These are phyloP conservation scores for Dendroctonus ponderosae DNA, from an alignment of 1,140 invertebrate species.

Conservation along the genomic window DNA sequence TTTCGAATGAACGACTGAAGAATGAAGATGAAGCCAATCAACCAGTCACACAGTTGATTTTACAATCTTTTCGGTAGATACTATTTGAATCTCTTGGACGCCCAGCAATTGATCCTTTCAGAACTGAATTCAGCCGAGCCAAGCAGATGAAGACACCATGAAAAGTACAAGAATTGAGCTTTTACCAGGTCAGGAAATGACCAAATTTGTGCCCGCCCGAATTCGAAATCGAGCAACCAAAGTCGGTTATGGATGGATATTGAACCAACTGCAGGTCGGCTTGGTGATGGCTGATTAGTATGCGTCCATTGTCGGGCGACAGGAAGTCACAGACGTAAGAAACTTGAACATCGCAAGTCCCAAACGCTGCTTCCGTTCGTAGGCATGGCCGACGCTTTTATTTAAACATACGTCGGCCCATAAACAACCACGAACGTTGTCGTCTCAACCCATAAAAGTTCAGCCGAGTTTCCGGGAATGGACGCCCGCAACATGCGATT, in stretches of 20 bases:
- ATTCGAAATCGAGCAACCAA: slow-evolving; percentile 9
- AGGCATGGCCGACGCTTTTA: slow-evolving; percentile 25
- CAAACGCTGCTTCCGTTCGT: slow-evolving; percentile 20
- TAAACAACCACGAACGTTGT: slow-evolving; percentile 22
- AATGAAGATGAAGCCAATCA: too few species aligned
- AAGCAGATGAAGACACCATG: not conserved
- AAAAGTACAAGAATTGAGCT: not conserved
- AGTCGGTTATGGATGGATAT: slow-evolving; percentile 14
- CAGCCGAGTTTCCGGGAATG: slow-evolving; percentile 20
- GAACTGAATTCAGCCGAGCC: not conserved
- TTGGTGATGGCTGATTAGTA: slow-evolving; percentile 16
- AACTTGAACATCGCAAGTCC: slow-evolving; percentile 21
- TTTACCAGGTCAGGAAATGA: not conserved
- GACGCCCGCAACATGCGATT: too few species aligned
- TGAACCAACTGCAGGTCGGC: not conserved
- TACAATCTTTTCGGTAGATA: too few species aligned
- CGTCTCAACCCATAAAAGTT: slow-evolving; percentile 20
- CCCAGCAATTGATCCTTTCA: not conserved
- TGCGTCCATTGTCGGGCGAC: slow-evolving; percentile 19
- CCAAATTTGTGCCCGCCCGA: not conserved
- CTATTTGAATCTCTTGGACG: too few species aligned
- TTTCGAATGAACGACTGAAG: too few species aligned
- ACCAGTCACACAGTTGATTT: too few species aligned
- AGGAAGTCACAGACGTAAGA: slow-evolving; percentile 31
- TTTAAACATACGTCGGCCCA: slow-evolving; percentile 24